Conservation (phyloP, 2,888 invertebrate genomes). For the Tricholauxania praeusta region DNA sequence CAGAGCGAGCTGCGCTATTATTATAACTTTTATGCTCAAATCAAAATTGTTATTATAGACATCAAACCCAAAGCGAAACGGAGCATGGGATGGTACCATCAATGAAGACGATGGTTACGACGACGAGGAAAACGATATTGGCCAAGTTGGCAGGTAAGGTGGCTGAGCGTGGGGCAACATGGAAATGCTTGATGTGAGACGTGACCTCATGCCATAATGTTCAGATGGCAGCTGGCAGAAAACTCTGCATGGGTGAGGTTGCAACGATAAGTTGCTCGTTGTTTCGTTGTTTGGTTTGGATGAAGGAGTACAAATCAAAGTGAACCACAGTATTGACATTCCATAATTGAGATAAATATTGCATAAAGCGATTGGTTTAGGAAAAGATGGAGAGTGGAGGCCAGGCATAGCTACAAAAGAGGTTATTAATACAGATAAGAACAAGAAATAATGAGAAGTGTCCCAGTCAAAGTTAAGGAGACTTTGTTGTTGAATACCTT, state of each 20-base stretch:
- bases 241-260: not conserved
- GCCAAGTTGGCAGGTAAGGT: no score
- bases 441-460: no score
- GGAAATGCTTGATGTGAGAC: slow-evolving; percentile 17
- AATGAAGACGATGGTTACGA: not conserved
- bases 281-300: not conserved
- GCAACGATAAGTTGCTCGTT: slow-evolving; percentile 12
- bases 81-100: slow-evolving; percentile 11
- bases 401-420: no score
- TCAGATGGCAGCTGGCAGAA: not conserved
- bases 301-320: slow-evolving; percentile 3
- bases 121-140: not conserved
- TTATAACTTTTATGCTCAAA: slow-evolving; percentile 42
- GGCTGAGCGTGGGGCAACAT: not conserved
- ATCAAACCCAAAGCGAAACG: slow-evolving; percentile 30
- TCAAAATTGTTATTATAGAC: slow-evolving; percentile 45
- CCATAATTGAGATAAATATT: slow-evolving; percentile 27
- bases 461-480: no score
- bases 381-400: not conserved
- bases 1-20: slow-evolving; percentile 26
- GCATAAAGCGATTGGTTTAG: not conserved
- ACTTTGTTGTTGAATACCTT: no score
- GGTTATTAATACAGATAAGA: slow-evolving; percentile 22
- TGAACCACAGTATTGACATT: slow-evolving; percentile 36
- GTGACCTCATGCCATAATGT: slow-evolving; percentile 25